phyloP scores from a whole-genome alignment of 2,888 invertebrate genomes.

The Drosophila antonietae region DNA sequence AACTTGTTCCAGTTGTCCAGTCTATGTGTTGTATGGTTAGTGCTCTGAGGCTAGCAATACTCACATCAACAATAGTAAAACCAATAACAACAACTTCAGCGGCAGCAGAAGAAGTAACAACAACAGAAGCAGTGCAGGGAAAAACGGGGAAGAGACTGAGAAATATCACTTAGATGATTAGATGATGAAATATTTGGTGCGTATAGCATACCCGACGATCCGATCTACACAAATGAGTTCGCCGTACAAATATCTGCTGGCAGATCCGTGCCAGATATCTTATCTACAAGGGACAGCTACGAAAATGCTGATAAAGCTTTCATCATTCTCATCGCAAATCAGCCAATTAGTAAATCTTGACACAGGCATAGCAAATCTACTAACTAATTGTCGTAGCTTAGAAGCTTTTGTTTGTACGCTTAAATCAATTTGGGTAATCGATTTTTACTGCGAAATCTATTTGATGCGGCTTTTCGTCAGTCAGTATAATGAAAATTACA shows the following conservation, averaged over 20 bases:
- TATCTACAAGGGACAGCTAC: conserved; percentile 94
- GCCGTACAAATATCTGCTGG: conserved; percentile 94
- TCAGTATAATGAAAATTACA: too few relatives aligned
- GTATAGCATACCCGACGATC: conserved; percentile 75
- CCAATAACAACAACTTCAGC: conserved; percentile 7
- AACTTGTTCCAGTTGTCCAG: too few relatives aligned
- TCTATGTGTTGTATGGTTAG: too few relatives aligned
- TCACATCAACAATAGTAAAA: conserved; percentile 30
- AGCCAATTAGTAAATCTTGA: not conserved
- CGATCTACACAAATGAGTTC: conserved; percentile 92
- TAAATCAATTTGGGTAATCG: not conserved
- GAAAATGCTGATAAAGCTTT: not conserved
- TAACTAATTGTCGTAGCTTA: not conserved
- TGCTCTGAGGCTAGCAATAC: conserved; percentile 56
- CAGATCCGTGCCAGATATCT: conserved; percentile 88
- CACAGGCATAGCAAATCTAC: not conserved
- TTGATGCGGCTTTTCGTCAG: not conserved
- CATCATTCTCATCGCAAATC: not conserved
- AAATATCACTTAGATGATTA: conserved; percentile 51
- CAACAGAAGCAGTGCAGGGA: conserved; percentile 34
- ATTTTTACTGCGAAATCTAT: not conserved
- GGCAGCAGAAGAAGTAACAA: conserved; percentile 19
- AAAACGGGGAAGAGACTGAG: conserved; percentile 41
- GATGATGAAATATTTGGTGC: conserved; percentile 68
- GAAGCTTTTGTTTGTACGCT: not conserved